Evolutionary conservation across 2,888 invertebrate genomes (phyloP), one percentile per base, ranked within the genome.

Genomic region (Amphipoea oculea): DNA sequence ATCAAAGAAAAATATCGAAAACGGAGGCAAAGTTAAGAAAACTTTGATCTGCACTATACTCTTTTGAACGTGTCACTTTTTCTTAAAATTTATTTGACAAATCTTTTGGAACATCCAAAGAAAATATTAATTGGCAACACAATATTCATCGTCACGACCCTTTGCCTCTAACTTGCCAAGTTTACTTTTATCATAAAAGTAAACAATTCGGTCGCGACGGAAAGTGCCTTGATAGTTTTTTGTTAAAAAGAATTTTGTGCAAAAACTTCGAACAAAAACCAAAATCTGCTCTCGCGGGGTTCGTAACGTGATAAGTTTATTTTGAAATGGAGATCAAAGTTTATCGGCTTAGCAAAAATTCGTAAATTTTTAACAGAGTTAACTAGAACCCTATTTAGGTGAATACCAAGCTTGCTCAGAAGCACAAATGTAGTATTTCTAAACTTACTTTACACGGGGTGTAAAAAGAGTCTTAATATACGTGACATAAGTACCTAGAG

Each of bases 291-390:
- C 89, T 81, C 86, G 89, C 90, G n/a, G 78, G 91, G 90, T 90
- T 91, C 89, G 93, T 93, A 94, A 95, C 93, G 93, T 94, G 96
- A 96, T 96, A 96, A 95, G 95, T 96, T 96, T 96, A 95, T 96
- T 96, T 96, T 94, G 95, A 94, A 96, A 96, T 92, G 82, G 94
- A 95, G 92, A 94, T 91, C 88, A 81, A 86, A 89, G 90, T 90
- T 90, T 93, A 93, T 91, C 92, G 89, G 93, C 91, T 95, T 94
- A 92, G 63, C 62, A 17, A 65, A 72, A 65, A 14, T 69, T 65
- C 45, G 11, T 66, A n/a, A 23, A 51, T 11, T 65, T 65, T 63
- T 20, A 12, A 62, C 42, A 73, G 75, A 57, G 20, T 65, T 14
- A 71, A 63, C 36, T 71, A 29, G 11, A 65, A 54, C 17, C 20